Evolutionary conservation across 2,888 invertebrate species (phyloP), one percentile per base, ranked within the genome.

Genomic region (Morinoia aosen): DNA sequence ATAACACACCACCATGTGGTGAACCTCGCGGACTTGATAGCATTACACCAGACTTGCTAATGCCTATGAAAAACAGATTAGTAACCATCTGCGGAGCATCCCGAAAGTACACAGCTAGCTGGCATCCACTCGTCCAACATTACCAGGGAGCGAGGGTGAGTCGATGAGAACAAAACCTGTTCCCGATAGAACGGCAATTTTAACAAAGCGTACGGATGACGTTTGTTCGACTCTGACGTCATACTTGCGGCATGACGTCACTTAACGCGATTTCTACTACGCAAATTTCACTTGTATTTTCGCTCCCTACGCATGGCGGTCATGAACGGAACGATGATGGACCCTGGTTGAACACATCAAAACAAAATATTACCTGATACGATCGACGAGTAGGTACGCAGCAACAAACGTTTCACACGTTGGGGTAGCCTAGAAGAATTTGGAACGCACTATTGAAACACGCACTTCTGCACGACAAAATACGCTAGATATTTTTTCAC

Each of bases 381-480:
- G 39, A 39, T 76, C 33, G 76, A 90, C n/a, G 48, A 11, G 48
- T 48, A 64, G 64, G 33, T 4, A 19, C 39, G 90, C 90, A 90
- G 90, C 90, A 90, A 90, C 90, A 90, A 90, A 90, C 90, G 90
- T 90, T 90, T 10, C 48, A 12, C 90, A 90, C 90, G 90, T 90
- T 90, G 48, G 90, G 40, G 14, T 40, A n/a, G n/a, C n/a, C n/a
- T n/a, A n/a, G 39, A 90, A 90, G 40, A 90, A 39, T 48, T 39
- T 40, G 12, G 90, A 39, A 90, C 19, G n/a, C 88, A n/a, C 88
- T 88, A 88, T 64, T 64, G 16, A 25, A 25, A 33, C 11, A 33
- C 90, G 39, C 76, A 76, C 76, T 10, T 76, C 25, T 76, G 25
- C 33, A 76, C 16, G 33, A 14, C 25, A 33, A 33, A 61, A 33